Conservation (phyloP, 2,797 vertebrate species). For the Limnodromus scolopaceus region DNA sequence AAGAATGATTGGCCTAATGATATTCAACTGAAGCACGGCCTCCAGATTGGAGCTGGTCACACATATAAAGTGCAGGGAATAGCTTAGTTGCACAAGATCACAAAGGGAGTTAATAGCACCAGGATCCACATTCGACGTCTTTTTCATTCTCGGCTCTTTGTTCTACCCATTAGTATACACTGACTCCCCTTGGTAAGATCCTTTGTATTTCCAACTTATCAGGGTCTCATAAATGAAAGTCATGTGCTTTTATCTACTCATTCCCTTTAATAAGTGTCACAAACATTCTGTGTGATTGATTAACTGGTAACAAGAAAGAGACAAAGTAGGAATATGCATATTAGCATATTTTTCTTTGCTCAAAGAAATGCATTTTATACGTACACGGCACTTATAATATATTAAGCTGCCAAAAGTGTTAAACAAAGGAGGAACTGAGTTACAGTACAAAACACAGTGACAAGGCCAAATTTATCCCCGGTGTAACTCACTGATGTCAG, state of each 20-base stretch:
- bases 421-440: slow-evolving; percentile 57
- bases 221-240: slow-evolving; percentile 66
- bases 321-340: slow-evolving; percentile 63
- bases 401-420: slow-evolving; percentile 61
- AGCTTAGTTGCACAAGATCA: slow-evolving; percentile 54
- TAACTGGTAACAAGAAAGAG: slow-evolving; percentile 67
- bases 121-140: slow-evolving; percentile 24
- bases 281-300: slow-evolving; percentile 71
- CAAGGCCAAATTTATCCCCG: slow-evolving; percentile 34
- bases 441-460: slow-evolving; percentile 14
- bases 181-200: slow-evolving; percentile 68
- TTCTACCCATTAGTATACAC: slow-evolving; percentile 69
- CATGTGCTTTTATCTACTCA: slow-evolving; percentile 70
- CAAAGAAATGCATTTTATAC: slow-evolving; percentile 13
- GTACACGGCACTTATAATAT: background rate
- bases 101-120: slow-evolving; percentile 62
- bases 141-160: slow-evolving; percentile 64
- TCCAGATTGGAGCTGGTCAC: slow-evolving; percentile 42
- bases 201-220: slow-evolving; percentile 71
- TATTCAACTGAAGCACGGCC: slow-evolving; percentile 25
- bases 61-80: slow-evolving; percentile 2
- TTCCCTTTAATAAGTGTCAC: slow-evolving; percentile 71
- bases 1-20: slow-evolving; percentile 34
- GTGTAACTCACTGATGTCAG: slow-evolving; percentile 35
- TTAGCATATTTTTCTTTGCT: slow-evolving; percentile 52